These are phyloP conservation scores for Protonemura montana DNA, from an alignment of 2,888 invertebrate species.

Conservation along the genomic window DNA sequence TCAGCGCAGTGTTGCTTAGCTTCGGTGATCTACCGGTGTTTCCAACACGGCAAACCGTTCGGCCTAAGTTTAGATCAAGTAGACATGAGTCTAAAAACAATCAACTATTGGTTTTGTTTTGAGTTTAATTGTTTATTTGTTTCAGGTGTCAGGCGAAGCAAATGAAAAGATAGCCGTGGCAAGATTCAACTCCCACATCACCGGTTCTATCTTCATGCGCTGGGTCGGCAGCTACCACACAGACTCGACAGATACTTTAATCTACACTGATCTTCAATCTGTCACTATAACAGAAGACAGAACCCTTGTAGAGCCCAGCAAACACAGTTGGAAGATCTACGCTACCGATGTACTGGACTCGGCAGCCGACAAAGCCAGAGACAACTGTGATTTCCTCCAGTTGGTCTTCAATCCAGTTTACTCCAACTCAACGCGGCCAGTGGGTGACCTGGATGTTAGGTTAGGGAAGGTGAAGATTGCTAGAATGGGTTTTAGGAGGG, in stretches of 20 bases:
- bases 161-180: constrained; percentile 82
- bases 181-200: constrained; percentile 76
- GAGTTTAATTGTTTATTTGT: not conserved
- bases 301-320: constrained; percentile 62
- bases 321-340: constrained; percentile 88
- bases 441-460: constrained; percentile 81
- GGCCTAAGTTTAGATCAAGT: not conserved
- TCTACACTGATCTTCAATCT: constrained; percentile 78
- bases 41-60: too few species aligned
- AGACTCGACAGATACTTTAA: constrained; percentile 75
- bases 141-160: constrained; percentile 69
- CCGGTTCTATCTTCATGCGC: constrained; percentile 79
- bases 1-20: too few species aligned
- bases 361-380: constrained; percentile 72
- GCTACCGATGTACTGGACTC: constrained; percentile 88
- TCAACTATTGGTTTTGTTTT: too few species aligned
- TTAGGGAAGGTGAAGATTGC: constrained; percentile 79
- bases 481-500: constrained; percentile 60
- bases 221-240: constrained; percentile 66
- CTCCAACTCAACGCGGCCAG: constrained; percentile 65
- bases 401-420: constrained; percentile 85
- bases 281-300: constrained; percentile 60
- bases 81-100: too few species aligned
- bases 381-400: constrained; percentile 85
- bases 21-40: too few species aligned